Base-by-base conservation (phyloP, 2,888 invertebrate species). In the Malachius bipustulatus region DNA sequence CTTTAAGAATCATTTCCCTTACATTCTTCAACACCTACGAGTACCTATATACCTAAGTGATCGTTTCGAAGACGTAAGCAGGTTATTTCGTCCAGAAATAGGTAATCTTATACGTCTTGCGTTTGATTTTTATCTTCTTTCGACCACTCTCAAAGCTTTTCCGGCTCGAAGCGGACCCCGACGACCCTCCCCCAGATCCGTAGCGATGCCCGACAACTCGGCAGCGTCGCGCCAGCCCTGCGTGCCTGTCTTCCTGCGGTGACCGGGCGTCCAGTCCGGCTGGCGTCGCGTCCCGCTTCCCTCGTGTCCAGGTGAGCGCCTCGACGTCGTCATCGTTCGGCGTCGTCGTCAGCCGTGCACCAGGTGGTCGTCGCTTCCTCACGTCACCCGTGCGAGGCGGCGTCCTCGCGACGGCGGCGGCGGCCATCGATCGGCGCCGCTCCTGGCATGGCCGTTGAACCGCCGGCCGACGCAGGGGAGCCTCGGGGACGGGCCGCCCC, bases 401-500 rank as follows among this genome's bases (percentile, higher is more conserved):
- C 47, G 51, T 55, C 45, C 46, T 43, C 44, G 46, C 50, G 46
- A 46, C 42, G 49, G 47, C 42, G 35, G 40, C 47, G 45, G 47
- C 42, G 42, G 46, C 50, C 51, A 48, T 55, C 53, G 64, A 62
- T 63, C 61, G 63, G 55, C 59, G 60, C 52, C 35, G 57, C 52
- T 54, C 56, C 56, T 52, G 55, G 50, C 26, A 31, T n/a, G 32
- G 35, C 14, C 36, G 37, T n/a, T n/a, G n/a, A n/a, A n/a, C n/a
- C n/a, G n/a, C n/a, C 26, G 40, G 33, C 54, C 60, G 64, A 59
- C 39, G 35, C 9, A 24, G 24, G 35, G 40, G 35, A 30, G 40
- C 37, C 43, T 61, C 62, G 59, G 57, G 64, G 60, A 61, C 6
- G 6, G n/a, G 62, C 59, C 59, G 57, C 62, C 64, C 66, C 65